A percentile compares a stretch with the other conserved stretches of the same genome.
These are phyloP conservation scores for Kuschelorhynchus macadamiae DNA, from an alignment of 2,888 invertebrate genomes.

Conservation along the genomic window DNA sequence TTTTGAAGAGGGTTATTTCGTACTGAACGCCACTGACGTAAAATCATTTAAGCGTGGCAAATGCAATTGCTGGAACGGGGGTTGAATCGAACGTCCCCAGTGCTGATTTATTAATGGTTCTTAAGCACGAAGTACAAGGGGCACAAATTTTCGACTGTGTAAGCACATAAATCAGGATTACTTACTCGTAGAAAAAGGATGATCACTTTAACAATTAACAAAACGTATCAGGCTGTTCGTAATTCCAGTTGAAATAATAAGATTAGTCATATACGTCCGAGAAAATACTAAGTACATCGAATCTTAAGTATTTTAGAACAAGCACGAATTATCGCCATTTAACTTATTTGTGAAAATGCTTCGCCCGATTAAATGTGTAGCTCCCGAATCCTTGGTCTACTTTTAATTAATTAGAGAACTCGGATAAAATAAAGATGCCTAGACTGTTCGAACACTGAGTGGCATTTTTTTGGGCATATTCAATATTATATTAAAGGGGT, in stretches of 20 bases:
- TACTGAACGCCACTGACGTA: constrained; percentile 34
- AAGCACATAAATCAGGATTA: constrained; percentile 50
- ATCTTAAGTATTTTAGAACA: too few species aligned
- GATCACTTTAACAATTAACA: constrained; percentile 45
- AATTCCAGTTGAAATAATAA: constrained; percentile 36
- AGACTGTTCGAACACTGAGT: too few species aligned
- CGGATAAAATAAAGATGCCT: too few species aligned
- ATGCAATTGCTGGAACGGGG: constrained; percentile 44
- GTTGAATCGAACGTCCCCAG: constrained; percentile 46
- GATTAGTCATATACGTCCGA: constrained; percentile 13
- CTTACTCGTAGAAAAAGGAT: constrained; percentile 40
- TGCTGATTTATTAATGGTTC: constrained; percentile 51
- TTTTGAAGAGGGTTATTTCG: too few species aligned
- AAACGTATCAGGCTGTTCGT: constrained; percentile 28
- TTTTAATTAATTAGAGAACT: too few species aligned
- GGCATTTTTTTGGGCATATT: too few species aligned
- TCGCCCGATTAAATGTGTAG: too few species aligned
- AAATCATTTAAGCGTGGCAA: constrained; percentile 48
- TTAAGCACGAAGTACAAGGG: constrained; percentile 51
- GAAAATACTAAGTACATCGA: too few species aligned
- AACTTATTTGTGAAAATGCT: too few species aligned
- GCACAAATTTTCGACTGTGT: constrained; percentile 48
- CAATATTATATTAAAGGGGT: too few species aligned
- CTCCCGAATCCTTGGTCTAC: too few species aligned
- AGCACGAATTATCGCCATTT: too few species aligned